These are phyloP conservation scores for Timandra comae DNA, from an alignment of 2,888 invertebrate genomes.

Conservation along the genomic window DNA sequence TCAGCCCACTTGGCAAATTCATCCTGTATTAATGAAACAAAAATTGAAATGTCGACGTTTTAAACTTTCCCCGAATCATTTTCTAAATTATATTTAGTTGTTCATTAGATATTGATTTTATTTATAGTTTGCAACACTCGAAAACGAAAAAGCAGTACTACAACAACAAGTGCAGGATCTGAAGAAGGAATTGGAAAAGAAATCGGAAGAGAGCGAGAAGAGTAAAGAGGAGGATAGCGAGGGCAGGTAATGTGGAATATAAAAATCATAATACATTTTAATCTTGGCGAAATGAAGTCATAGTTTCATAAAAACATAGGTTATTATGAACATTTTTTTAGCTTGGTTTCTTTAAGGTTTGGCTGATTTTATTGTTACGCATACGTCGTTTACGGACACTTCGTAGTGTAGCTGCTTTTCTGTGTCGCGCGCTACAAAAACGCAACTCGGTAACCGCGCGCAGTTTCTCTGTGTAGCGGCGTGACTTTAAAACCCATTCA, in stretches of 20 bases:
- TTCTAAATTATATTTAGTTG: constrained; percentile 40
- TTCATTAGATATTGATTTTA: neutral
- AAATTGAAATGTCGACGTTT: too few relatives aligned
- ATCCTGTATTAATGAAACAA: too few relatives aligned
- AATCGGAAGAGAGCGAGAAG: constrained; percentile 52
- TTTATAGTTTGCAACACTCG: constrained; percentile 51
- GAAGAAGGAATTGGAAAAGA: constrained; percentile 63
- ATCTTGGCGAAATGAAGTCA: neutral
- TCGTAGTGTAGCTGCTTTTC: neutral
- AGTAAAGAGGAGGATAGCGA: constrained; percentile 60
- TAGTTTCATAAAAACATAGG: neutral
- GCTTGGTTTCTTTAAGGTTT: too few relatives aligned
- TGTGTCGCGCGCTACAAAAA: too few relatives aligned
- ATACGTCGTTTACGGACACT: too few relatives aligned
- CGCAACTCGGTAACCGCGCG: too few relatives aligned
- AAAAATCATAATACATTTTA: neutral
- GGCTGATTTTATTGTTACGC: too few relatives aligned
- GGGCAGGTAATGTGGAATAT: constrained; percentile 40
- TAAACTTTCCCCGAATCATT: too few relatives aligned
- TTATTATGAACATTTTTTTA: too few relatives aligned
- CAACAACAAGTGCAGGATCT: constrained; percentile 57
- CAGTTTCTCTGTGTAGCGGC: too few relatives aligned
- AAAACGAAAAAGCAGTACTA: constrained; percentile 56
- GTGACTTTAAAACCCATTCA: too few relatives aligned
- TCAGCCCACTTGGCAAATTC: too few relatives aligned